A percentile compares a stretch with the other conserved stretches of the same genome.
phyloP scores from a whole-genome alignment of 2,113 vertebrate species.

The Erythrocercus mccallii region DNA sequence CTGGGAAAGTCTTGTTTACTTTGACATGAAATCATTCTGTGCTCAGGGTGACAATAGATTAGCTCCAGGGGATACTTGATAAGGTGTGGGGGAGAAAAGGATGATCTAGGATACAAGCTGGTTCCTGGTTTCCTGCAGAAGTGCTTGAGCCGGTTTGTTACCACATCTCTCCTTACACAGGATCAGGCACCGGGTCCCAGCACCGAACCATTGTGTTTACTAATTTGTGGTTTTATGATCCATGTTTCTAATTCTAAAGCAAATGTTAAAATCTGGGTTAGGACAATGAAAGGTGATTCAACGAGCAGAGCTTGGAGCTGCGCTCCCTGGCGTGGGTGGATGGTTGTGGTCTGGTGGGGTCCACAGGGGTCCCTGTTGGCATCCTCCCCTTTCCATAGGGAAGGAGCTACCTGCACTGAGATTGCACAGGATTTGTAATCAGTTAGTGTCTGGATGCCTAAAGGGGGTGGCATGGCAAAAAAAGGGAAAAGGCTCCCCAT shows the following conservation, averaged over 20 bases:
- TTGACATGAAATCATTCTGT: neutral
- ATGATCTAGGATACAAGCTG: neutral
- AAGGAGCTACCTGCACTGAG: neutral
- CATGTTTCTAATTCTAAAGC: neutral
- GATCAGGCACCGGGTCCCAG: neutral
- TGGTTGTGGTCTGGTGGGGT: too few relatives aligned
- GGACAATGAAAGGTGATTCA: neutral
- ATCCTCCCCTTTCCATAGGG: neutral
- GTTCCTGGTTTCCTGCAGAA: neutral
- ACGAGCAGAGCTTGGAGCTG: neutral
- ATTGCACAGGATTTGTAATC: neutral
- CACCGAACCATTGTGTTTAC: neutral
- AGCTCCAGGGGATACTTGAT: neutral
- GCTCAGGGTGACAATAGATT: neutral
- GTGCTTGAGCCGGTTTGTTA: neutral
- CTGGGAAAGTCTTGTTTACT: slow-evolving; percentile 1
- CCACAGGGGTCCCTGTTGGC: neutral
- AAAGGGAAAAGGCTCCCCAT: neutral
- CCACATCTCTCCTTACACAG: neutral
- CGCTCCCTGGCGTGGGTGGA: neutral
- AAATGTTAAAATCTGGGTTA: neutral
- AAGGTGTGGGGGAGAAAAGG: neutral
- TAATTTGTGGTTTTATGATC: slow-evolving; percentile 53
- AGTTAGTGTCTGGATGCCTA: neutral
- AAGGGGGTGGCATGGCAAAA: neutral